Percentiles rank a stretch among this genome's conserved stretches.
Conservation (phyloP, 2,888 invertebrate genomes). For the Silvanus unidentatus region DNA sequence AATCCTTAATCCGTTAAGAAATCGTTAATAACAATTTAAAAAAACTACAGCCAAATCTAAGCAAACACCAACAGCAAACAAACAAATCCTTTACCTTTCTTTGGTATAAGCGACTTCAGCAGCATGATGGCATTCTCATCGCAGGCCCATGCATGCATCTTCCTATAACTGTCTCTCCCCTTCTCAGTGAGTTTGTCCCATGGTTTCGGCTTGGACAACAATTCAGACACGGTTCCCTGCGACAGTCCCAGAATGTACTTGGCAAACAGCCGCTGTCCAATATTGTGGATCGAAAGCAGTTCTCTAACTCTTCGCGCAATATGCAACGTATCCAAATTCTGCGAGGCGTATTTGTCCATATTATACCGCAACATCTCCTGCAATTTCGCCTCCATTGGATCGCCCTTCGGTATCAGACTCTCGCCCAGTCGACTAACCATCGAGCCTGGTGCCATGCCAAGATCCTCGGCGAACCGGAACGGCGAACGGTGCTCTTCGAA, state of each 20-base stretch:
- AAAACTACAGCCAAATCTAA: too few relatives aligned
- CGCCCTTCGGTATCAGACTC: slow-evolving; percentile 85
- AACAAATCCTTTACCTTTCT: slow-evolving; percentile 77
- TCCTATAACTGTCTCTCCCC: slow-evolving; percentile 96
- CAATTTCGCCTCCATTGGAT: slow-evolving; percentile 87
- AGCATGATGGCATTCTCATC: slow-evolving; percentile 96
- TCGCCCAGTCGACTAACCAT: slow-evolving; percentile 83
- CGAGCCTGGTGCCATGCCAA: slow-evolving; percentile 72
- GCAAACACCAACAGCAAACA: neutral
- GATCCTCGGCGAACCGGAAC: slow-evolving; percentile 79
- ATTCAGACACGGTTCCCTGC: slow-evolving; percentile 97
- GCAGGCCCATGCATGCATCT: slow-evolving; percentile 99
- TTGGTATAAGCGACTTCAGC: slow-evolving; percentile 95
- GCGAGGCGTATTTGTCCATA: slow-evolving; percentile 92
- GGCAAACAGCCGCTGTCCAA: slow-evolving; percentile 97
- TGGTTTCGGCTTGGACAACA: slow-evolving; percentile 97
- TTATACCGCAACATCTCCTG: slow-evolving; percentile 93
- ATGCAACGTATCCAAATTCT: slow-evolving; percentile 90
- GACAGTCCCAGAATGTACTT: slow-evolving; percentile 95
- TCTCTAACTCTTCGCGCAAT: slow-evolving; percentile 91
- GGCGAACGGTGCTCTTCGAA: slow-evolving; percentile 75
- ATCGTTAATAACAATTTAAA: too few relatives aligned
- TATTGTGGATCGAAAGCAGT: slow-evolving; percentile 92
- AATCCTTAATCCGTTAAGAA: too few relatives aligned
- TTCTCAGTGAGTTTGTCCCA: slow-evolving; percentile 99